Percentiles rank a stretch among this genome's conserved stretches.
Evolutionary conservation across 2,113 vertebrate species (phyloP).

Genomic region (Rhinoptilus africanus): DNA sequence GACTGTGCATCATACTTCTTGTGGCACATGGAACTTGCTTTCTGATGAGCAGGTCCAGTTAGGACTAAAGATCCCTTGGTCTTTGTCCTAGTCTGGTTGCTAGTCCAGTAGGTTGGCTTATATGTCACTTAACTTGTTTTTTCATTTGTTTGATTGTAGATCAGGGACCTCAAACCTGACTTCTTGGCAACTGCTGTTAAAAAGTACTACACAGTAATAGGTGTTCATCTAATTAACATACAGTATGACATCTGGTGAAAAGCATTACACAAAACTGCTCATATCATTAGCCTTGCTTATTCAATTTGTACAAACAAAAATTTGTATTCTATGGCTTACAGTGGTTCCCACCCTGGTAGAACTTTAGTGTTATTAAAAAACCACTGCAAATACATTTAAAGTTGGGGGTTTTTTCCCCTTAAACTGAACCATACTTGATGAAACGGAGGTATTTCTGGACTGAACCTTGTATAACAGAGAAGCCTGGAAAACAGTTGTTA

Average conservation of each 20-base stretch:
- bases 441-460: neutral
- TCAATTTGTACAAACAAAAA: neutral
- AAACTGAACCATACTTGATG: neutral
- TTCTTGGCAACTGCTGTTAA: neutral
- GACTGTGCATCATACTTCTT: neutral
- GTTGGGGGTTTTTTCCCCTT: neutral
- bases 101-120: neutral
- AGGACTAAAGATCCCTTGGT: neutral
- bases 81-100: neutral
- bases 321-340: neutral
- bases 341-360: neutral
- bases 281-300: neutral
- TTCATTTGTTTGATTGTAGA: neutral
- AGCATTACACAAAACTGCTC: neutral
- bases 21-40: neutral
- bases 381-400: neutral
- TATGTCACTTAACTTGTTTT: neutral
- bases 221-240: neutral
- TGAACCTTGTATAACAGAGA: neutral
- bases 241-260: neutral
- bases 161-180: neutral
- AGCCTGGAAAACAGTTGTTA: constrained; percentile 15
- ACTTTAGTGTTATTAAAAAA: neutral
- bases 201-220: neutral
- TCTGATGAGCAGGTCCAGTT: neutral